Evolutionary conservation across 2,113 vertebrate species (phyloP).

Genomic region (Trogon melanurus): DNA sequence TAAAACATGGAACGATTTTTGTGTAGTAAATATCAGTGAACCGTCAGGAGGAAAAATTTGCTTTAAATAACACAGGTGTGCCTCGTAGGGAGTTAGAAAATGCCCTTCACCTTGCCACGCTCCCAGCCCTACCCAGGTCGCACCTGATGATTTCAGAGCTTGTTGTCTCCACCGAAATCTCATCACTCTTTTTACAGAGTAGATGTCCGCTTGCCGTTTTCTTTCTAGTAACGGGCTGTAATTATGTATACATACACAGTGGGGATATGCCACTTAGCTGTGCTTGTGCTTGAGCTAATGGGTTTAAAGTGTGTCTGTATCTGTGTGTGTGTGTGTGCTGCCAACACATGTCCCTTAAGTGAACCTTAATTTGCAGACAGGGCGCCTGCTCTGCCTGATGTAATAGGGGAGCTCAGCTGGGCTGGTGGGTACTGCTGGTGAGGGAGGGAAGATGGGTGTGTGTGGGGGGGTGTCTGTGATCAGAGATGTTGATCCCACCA

Average conservation of each 20-base stretch:
- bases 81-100: not conserved
- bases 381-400: not conserved
- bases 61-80: not conserved
- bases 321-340: not conserved
- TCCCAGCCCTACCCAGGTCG: rapidly evolving
- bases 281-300: not conserved
- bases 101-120: not conserved
- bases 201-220: not conserved
- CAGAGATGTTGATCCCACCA: rapidly evolving
- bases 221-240: not conserved
- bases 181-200: rapidly evolving
- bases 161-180: rapidly evolving
- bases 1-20: not conserved
- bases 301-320: not conserved
- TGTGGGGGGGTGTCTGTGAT: rapidly evolving
- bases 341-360: not conserved
- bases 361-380: not conserved
- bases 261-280: not conserved
- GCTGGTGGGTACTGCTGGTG: not conserved
- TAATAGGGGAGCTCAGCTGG: not conserved
- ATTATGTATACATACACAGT: not conserved
- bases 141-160: not conserved
- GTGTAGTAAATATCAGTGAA: not conserved
- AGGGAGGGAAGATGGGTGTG: too few species aligned
- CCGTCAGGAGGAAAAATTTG: not conserved